These are phyloP conservation scores for Margarornis squamiger DNA, from an alignment of 2,797 vertebrate genomes.

Conservation along the genomic window DNA sequence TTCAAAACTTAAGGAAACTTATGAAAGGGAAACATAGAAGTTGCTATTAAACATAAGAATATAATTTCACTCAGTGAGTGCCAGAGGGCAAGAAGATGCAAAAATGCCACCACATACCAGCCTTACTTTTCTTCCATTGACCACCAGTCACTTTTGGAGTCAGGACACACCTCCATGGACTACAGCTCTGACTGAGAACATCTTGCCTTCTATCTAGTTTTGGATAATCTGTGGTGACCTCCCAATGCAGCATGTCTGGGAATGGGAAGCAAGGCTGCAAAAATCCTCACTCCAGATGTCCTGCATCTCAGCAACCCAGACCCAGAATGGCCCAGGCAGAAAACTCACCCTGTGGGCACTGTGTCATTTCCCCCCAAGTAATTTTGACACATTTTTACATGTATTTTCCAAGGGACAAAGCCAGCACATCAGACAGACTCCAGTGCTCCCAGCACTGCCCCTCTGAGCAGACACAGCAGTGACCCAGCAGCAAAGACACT, in stretches of 20 bases:
- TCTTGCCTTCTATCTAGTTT: neutral
- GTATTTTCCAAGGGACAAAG: neutral
- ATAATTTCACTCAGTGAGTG: neutral
- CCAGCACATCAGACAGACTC: neutral
- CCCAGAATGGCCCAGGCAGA: neutral
- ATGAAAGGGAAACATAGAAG: neutral
- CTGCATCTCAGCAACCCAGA: neutral
- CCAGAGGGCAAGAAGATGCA: neutral
- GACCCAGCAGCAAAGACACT: neutral
- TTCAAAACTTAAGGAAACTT: neutral
- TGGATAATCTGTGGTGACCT: neutral
- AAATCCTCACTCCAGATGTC: neutral
- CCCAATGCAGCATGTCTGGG: neutral
- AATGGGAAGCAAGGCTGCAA: neutral
- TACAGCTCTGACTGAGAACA: neutral
- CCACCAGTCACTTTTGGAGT: neutral
- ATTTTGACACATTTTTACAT: neutral
- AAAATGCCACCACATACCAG: neutral
- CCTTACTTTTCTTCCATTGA: neutral
- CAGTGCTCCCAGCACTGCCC: neutral
- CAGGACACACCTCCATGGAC: neutral
- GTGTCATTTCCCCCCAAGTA: neutral
- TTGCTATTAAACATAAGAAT: neutral
- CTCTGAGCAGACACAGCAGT: neutral
- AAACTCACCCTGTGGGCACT: neutral